Evolutionary conservation across 2,113 vertebrate genomes (phyloP), one percentile per base, ranked within the genome.

Genomic region (Noctilio leporinus): DNA sequence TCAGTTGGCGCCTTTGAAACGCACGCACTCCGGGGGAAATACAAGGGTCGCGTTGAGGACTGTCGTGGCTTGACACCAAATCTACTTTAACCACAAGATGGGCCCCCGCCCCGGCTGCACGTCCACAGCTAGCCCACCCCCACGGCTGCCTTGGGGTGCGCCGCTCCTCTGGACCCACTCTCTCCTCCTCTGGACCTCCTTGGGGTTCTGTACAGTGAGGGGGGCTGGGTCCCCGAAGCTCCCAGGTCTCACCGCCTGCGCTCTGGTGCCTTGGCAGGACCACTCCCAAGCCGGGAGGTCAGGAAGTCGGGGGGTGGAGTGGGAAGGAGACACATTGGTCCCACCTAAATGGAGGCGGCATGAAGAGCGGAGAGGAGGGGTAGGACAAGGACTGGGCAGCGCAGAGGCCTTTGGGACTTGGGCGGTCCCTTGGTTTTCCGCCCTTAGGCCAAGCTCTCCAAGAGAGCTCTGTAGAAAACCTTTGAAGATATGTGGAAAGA

Each of bases 41-140:
- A 78, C 49, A 57, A 38, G 76, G 70, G 4, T 53, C 40, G 62
- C 70, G 3, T 0, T 22, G 77, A 93, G 78, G 53, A 43, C 76
- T 1, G 47, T 6, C 38, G 30, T 35, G 15, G 33, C 28, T 8
- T 35, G 70, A 35, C 78, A 77, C 73, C 85, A 7, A 19, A 4
- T 19, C 64, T 19, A n/a, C 14, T 0, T 17, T 55, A 17, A 4
- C 14, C 70, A 4, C 33, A 8, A 26, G 38, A 19, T 9, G 22
- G 72, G 4, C 38, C 78, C 47, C 22, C 6, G 51, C 20, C 47
- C 72, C 0, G 26, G 76, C 35, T 10, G 16, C 5, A 0, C 11
- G 28, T 57, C 24, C 19, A 64, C 26, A 3, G 28, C 30, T 6
- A 15, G 78, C 55, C 33, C 7, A 15, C 22, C 38, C 9, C 3